Percentiles rank a stretch among this genome's conserved stretches.
Conservation (phyloP, 2,888 invertebrate genomes). For the Pachycephus smyrnensis region DNA sequence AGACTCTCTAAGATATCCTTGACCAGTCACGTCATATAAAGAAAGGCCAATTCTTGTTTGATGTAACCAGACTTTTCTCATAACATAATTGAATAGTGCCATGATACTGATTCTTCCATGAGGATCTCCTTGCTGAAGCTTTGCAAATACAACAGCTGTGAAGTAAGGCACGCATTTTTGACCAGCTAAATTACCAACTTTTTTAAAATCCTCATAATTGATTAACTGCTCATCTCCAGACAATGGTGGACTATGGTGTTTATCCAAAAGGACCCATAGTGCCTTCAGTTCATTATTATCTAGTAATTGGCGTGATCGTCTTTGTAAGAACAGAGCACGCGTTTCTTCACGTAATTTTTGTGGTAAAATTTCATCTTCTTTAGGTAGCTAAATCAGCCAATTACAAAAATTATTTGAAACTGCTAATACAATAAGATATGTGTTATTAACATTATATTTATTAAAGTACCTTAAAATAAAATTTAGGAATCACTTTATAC, state of each 20-base stretch:
- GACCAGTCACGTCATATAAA: slow-evolving; percentile 92
- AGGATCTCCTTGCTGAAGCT: slow-evolving; percentile 86
- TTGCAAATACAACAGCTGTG: slow-evolving; percentile 88
- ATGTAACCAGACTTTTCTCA: slow-evolving; percentile 95
- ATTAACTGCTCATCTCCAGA: slow-evolving; percentile 85
- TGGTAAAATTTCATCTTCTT: slow-evolving; percentile 80
- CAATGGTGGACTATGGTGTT: slow-evolving; percentile 81
- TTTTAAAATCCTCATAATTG: slow-evolving; percentile 86
- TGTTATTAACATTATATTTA: neutral
- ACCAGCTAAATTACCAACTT: slow-evolving; percentile 81
- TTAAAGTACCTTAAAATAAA: slow-evolving; percentile 73
- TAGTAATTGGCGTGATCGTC: slow-evolving; percentile 84
- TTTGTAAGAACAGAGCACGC: slow-evolving; percentile 86
- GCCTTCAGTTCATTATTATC: slow-evolving; percentile 89
- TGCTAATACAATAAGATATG: neutral
- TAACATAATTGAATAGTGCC: slow-evolving; percentile 93
- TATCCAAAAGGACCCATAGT: slow-evolving; percentile 86
- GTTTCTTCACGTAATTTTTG: slow-evolving; percentile 91
- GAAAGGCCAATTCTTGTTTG: slow-evolving; percentile 95
- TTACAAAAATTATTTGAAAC: slow-evolving; percentile 5
- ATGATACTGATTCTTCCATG: slow-evolving; percentile 89
- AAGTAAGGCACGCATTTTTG: slow-evolving; percentile 83
- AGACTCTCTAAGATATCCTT: slow-evolving; percentile 88
- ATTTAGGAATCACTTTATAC: slow-evolving; percentile 78
- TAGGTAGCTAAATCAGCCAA: slow-evolving; percentile 71